These are phyloP conservation scores for Bombus polaris DNA, from an alignment of 1,140 invertebrate species.

Conservation along the genomic window DNA sequence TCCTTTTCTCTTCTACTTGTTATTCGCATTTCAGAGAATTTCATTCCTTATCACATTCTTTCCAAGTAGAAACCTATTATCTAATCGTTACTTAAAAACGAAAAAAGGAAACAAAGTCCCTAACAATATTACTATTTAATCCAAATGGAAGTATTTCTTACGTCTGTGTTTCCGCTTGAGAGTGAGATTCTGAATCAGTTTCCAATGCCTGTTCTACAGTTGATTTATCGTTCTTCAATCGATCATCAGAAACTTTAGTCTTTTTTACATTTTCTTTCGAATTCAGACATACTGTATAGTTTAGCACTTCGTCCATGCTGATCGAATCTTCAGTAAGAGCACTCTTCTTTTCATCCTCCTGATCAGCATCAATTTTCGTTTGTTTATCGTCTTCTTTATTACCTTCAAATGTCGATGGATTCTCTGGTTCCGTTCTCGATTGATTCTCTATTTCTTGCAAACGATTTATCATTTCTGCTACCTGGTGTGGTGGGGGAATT, in stretches of 20 bases:
- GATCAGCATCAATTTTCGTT: not conserved
- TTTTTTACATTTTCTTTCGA: not conserved
- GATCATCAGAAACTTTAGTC: not conserved
- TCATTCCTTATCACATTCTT: too few relatives aligned
- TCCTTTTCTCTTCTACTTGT: not conserved
- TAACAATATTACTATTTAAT: not conserved
- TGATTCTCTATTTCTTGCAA: slow-evolving; percentile 23
- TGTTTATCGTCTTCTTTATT: not conserved
- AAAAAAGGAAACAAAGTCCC: not conserved
- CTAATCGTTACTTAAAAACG: not conserved
- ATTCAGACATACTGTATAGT: too few relatives aligned
- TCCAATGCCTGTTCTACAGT: not conserved
- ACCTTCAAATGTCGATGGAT: not conserved
- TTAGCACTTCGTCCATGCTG: not conserved
- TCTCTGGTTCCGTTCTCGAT: not conserved
- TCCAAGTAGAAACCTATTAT: not conserved
- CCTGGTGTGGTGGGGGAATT: too few relatives aligned
- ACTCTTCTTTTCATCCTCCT: too few relatives aligned
- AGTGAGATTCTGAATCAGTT: accelerated
- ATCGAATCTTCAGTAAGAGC: not conserved
- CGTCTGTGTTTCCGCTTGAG: slow-evolving; percentile 1
- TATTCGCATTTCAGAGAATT: not conserved
- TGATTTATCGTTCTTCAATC: not conserved
- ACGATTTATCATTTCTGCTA: not conserved
- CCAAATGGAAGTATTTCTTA: not conserved